These are phyloP conservation scores for Aradophagus sp. DNA, from an alignment of 1,140 invertebrate species.

Conservation along the genomic window DNA sequence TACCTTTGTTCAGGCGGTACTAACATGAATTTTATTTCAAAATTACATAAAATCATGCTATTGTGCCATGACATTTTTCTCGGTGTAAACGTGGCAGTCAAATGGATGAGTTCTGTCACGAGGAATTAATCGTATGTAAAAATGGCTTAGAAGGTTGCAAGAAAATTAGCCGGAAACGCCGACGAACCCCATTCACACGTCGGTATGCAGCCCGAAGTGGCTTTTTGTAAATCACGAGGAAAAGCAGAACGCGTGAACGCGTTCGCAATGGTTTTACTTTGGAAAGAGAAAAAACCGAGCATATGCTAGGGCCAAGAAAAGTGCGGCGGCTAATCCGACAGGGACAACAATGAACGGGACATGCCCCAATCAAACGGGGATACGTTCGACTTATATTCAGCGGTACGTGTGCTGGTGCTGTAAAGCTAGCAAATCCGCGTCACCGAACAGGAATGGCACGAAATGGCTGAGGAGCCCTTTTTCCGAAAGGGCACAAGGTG, in stretches of 20 bases:
- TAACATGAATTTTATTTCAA: no score
- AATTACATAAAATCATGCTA: no score
- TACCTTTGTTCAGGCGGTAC: no score
- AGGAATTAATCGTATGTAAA: conserved; percentile 42
- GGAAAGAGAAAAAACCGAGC: conserved; percentile 19
- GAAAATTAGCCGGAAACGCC: conserved; percentile 23
- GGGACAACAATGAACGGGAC: conserved; percentile 40
- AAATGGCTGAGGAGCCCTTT: conserved; percentile 43
- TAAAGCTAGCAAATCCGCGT: conserved; percentile 58
- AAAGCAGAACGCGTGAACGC: conserved; percentile 29
- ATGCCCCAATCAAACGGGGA: conserved; percentile 38
- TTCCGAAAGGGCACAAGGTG: conserved; percentile 48
- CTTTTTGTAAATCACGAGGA: conserved; percentile 28
- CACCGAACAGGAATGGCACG: conserved; percentile 44
- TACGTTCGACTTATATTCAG: conserved; percentile 40
- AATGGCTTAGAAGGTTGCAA: conserved; percentile 10
- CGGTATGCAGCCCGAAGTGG: neutral
- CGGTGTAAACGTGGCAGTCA: conserved; percentile 1
- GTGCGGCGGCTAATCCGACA: conserved; percentile 52
- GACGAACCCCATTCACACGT: conserved; percentile 21
- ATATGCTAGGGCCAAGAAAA: conserved; percentile 45
- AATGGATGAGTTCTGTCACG: conserved; percentile 4
- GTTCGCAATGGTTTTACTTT: conserved; percentile 25
- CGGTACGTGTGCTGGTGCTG: conserved; percentile 46
- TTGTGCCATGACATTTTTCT: neutral